phyloP scores from a whole-genome alignment of 2,113 vertebrate genomes.

The Gopherus evgoodei region DNA sequence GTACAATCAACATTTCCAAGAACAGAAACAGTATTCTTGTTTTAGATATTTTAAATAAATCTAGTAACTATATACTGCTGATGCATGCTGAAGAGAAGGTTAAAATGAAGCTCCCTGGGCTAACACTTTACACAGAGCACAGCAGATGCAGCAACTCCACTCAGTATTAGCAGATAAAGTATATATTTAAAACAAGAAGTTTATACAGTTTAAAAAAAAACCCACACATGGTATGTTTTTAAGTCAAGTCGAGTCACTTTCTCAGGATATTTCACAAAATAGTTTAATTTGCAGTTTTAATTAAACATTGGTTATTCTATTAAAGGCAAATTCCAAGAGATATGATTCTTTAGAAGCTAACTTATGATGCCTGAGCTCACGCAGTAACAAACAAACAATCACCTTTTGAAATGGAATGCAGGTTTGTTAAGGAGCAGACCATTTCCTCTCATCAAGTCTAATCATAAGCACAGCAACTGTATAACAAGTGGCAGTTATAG shows the following conservation, averaged over 20 bases:
- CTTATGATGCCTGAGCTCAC: background rate
- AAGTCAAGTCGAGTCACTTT: background rate
- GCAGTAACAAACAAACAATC: background rate
- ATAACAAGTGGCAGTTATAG: background rate
- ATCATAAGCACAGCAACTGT: background rate
- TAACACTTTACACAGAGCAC: background rate
- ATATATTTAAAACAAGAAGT: background rate
- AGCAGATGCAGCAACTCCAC: background rate
- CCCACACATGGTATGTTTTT: accelerated
- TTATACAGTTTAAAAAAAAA: background rate
- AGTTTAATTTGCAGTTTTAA: background rate
- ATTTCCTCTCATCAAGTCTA: background rate
- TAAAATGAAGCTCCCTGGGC: background rate
- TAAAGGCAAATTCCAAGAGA: background rate
- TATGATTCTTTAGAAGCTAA: background rate
- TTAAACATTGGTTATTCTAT: background rate
- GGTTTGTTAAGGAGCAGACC: background rate
- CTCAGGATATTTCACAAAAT: background rate
- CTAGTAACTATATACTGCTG: background rate
- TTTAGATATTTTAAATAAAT: background rate
- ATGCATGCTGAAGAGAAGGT: background rate
- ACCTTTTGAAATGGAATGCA: background rate
- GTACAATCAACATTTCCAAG: background rate
- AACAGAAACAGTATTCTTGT: background rate
- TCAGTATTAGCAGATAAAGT: too few species aligned